Evolutionary conservation across 2,888 invertebrate species (phyloP).

Genomic region (Gastracanthus pulcherrimus): DNA sequence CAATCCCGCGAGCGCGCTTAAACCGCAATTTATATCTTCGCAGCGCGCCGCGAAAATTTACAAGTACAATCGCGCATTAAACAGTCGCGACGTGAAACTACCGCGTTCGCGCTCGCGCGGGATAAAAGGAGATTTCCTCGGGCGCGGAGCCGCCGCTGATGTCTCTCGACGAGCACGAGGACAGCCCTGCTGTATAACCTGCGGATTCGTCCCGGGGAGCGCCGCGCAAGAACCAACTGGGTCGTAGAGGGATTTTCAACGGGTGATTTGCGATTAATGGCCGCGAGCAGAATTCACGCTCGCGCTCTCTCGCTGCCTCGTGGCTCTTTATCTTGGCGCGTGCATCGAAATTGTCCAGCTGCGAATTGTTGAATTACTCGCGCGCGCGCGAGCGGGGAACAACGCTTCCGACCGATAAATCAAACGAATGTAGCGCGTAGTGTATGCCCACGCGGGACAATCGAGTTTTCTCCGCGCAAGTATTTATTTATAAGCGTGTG

Average conservation of each 20-base stretch:
- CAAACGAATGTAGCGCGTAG: neutral
- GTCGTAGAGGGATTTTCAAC: slow-evolving; percentile 22
- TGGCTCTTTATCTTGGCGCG: slow-evolving; percentile 14
- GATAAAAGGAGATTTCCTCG: slow-evolving; percentile 28
- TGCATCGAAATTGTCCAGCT: slow-evolving; percentile 21
- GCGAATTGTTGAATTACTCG: slow-evolving; percentile 42
- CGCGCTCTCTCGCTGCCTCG: neutral
- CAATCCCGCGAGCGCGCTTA: neutral
- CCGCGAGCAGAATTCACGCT: slow-evolving; percentile 4
- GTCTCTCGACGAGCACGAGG: neutral
- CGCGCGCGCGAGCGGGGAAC: neutral
- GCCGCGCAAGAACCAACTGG: neutral
- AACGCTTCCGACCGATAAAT: slow-evolving; percentile 32
- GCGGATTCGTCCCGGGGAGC: neutral
- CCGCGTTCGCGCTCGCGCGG: neutral
- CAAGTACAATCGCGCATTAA: slow-evolving; percentile 13
- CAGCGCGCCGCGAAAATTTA: neutral
- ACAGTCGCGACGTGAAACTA: slow-evolving; percentile 10
- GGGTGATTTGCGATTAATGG: slow-evolving; percentile 49
- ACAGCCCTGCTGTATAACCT: no score
- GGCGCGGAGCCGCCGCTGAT: no score
- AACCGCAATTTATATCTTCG: neutral
- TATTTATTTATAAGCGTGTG: neutral
- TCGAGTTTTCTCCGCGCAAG: neutral
- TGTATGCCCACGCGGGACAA: neutral